Conservation (phyloP, 2,888 invertebrate species). For the Heteropelma amictum region DNA sequence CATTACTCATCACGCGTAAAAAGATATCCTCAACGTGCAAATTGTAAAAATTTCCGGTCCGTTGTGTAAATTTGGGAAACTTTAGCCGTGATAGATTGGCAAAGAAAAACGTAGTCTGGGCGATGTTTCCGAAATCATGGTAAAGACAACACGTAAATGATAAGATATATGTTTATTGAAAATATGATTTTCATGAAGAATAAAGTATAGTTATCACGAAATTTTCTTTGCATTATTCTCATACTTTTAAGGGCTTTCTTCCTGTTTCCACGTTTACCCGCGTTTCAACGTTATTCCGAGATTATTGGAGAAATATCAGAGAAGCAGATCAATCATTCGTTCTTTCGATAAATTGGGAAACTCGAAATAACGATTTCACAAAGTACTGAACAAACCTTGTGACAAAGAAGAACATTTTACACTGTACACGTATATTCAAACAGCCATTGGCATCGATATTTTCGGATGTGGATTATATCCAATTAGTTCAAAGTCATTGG, state of each 20-base stretch:
- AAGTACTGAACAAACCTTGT: too few species aligned
- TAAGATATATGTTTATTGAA: constrained; percentile 69
- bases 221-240: neutral
- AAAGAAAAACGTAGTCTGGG: constrained; percentile 50
- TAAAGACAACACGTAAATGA: constrained; percentile 45
- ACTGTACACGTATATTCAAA: constrained; percentile 79
- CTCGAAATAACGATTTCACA: too few species aligned
- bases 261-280: neutral
- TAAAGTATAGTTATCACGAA: constrained; percentile 68
- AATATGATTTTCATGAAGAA: constrained; percentile 74
- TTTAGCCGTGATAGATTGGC: constrained; percentile 54
- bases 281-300: neutral
- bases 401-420: too few species aligned
- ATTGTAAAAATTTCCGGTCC: constrained; percentile 3
- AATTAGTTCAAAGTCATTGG: constrained; percentile 91
- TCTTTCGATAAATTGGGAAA: too few species aligned
- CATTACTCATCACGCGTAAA: neutral
- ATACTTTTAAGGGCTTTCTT: neutral
- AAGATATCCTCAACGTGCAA: constrained; percentile 3
- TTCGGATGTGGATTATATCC: constrained; percentile 93
- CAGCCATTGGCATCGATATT: constrained; percentile 96
- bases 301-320: neutral
- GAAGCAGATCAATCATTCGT: too few species aligned
- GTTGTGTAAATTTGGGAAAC: constrained; percentile 22
- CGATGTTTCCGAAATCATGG: constrained; percentile 38